These are phyloP conservation scores for Acrobasis consociella DNA, from an alignment of 2,888 invertebrate species.

Conservation along the genomic window DNA sequence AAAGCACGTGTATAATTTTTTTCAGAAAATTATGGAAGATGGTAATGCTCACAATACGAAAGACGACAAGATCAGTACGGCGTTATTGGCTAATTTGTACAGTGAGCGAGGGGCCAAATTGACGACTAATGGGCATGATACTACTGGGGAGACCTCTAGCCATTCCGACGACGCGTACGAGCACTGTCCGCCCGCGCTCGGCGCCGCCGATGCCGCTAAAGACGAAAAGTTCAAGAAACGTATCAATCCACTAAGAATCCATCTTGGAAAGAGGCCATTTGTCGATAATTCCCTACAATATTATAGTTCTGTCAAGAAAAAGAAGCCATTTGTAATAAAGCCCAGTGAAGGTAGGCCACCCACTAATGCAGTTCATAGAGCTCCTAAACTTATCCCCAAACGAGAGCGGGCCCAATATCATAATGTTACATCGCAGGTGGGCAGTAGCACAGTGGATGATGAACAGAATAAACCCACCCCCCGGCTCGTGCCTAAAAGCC, in stretches of 20 bases:
- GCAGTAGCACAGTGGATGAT: conserved; percentile 51
- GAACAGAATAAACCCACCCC: conserved; percentile 75
- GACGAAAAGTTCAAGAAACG: conserved; percentile 69
- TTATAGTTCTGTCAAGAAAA: conserved; percentile 63
- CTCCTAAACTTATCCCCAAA: conserved; percentile 71
- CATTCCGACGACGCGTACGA: conserved; percentile 48
- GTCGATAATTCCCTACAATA: conserved; percentile 70
- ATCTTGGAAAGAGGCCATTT: conserved; percentile 76
- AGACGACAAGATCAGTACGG: conserved; percentile 68
- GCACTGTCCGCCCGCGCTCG: conserved; percentile 47
- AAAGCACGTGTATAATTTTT: conserved; percentile 70
- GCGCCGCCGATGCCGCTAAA: conserved; percentile 48
- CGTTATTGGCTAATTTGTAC: conserved; percentile 63
- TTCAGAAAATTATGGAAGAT: conserved; percentile 83
- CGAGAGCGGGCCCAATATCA: conserved; percentile 63
- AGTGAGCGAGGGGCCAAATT: conserved; percentile 66
- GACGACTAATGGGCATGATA: conserved; percentile 71
- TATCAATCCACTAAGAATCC: conserved; percentile 74
- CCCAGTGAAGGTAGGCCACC: conserved; percentile 57
- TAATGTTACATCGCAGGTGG: conserved; percentile 60
- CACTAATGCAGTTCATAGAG: conserved; percentile 52
- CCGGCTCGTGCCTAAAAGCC: conserved; percentile 75
- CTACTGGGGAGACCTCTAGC: conserved; percentile 52
- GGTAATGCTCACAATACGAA: conserved; percentile 73
- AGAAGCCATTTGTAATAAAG: conserved; percentile 58